phyloP scores from a whole-genome alignment of 1,140 invertebrate genomes.

The Brachionus plicatilis region DNA sequence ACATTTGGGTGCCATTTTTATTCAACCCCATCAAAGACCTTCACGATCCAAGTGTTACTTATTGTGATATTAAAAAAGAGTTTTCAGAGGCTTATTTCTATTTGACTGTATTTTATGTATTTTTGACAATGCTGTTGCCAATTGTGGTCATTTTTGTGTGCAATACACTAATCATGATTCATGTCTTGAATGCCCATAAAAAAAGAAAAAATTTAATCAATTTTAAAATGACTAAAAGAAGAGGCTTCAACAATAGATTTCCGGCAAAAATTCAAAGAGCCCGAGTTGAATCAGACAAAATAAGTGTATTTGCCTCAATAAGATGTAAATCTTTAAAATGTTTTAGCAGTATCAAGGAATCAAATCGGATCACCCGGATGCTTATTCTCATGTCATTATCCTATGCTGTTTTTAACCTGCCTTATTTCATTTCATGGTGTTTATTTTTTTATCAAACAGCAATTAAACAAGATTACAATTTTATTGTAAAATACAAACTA shows the following conservation, averaged over 20 bases:
- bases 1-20: conserved; percentile 35
- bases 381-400: conserved; percentile 26
- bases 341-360: not conserved
- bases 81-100: conserved; percentile 7
- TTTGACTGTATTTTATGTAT: conserved; percentile 20
- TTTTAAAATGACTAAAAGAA: not conserved
- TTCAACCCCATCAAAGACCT: not conserved
- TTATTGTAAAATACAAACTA: not conserved
- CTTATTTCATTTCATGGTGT: conserved; percentile 34
- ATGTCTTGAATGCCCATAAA: not conserved
- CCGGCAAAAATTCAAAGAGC: not conserved
- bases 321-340: not conserved
- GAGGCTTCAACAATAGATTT: not conserved
- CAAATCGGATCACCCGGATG: conserved; percentile 15
- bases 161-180: not conserved
- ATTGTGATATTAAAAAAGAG: conserved; percentile 34
- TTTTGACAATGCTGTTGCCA: conserved; percentile 23
- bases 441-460: conserved; percentile 33
- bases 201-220: not conserved
- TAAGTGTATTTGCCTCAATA: not conserved
- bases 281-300: not conserved
- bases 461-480: not conserved
- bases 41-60: not conserved
- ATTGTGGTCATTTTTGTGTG: conserved; percentile 22
- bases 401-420: conserved; percentile 6